Percentiles rank a stretch among this genome's conserved stretches.
Evolutionary conservation across 1,140 invertebrate species (phyloP).

Genomic region (Drosophila sulfurigaster): DNA sequence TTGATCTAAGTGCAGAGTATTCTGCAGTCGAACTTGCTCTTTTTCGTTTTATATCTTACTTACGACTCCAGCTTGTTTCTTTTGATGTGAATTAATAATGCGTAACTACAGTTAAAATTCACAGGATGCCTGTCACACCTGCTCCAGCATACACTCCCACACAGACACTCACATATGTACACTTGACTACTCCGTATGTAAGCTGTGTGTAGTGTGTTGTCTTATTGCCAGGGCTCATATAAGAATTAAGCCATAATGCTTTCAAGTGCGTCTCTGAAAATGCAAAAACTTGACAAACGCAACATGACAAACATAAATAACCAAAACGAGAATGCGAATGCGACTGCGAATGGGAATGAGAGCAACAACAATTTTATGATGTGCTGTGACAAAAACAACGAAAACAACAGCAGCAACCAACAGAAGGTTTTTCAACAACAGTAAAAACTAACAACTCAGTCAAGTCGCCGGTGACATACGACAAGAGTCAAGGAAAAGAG

Average conservation of each 20-base stretch:
- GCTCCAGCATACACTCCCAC: neutral
- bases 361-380: constrained; percentile 67
- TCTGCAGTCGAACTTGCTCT: neutral
- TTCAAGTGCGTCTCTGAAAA: constrained; percentile 71
- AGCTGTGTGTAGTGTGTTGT: constrained; percentile 26
- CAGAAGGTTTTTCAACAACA: constrained; percentile 33
- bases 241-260: constrained; percentile 82
- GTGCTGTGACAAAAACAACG: constrained; percentile 45
- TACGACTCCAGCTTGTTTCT: constrained; percentile 2
- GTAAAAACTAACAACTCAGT: constrained; percentile 80
- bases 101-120: constrained; percentile 44
- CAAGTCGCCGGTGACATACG: constrained; percentile 77
- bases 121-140: constrained; percentile 41
- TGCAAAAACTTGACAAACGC: constrained; percentile 82
- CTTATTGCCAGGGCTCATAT: constrained; percentile 66
- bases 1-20: neutral
- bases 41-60: neutral
- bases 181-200: constrained; percentile 21
- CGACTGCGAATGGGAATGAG: constrained; percentile 6
- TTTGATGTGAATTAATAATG: constrained; percentile 49
- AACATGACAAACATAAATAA: constrained; percentile 83
- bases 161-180: neutral
- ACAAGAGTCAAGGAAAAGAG: constrained; percentile 54
- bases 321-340: constrained; percentile 56
- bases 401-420: constrained; percentile 22